Evolutionary conservation across 2,888 invertebrate species (phyloP).

Genomic region (Ctena decussata): DNA sequence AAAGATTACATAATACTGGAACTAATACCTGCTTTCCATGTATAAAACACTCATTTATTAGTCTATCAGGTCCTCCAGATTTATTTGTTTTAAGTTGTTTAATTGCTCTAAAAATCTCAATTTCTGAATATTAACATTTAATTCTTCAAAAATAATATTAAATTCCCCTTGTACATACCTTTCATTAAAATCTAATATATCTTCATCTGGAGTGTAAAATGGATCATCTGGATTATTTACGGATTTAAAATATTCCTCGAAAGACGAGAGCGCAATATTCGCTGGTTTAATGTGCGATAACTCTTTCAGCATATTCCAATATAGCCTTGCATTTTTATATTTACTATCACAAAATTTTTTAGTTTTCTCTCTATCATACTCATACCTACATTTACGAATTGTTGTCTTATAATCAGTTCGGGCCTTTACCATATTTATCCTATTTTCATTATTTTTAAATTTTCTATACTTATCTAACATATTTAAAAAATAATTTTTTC

Average conservation of each 20-base stretch:
- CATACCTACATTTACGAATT: not conserved
- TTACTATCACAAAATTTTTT: not conserved
- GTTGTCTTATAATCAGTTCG: not conserved
- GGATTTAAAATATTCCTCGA: constrained; percentile 10
- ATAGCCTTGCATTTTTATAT: not conserved
- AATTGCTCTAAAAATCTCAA: constrained; percentile 5
- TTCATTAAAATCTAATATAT: constrained; percentile 4
- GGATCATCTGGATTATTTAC: not conserved
- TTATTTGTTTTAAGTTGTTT: constrained; percentile 8
- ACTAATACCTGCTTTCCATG: not conserved
- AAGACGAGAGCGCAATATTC: not conserved
- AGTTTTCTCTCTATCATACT: not conserved
- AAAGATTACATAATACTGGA: not conserved
- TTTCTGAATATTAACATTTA: not conserved
- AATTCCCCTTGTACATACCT: not conserved
- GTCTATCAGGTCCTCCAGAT: not conserved
- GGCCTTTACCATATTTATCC: not conserved
- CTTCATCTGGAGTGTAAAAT: not conserved
- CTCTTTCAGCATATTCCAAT: not conserved
- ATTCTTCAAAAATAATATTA: not conserved
- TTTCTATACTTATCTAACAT: not conserved
- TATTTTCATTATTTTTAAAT: not conserved
- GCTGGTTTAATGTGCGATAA: not conserved
- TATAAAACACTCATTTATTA: constrained; percentile 23
- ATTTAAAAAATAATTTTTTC: not conserved